phyloP scores from a whole-genome alignment of 2,888 invertebrate species.

The Galeruca laticollis region DNA sequence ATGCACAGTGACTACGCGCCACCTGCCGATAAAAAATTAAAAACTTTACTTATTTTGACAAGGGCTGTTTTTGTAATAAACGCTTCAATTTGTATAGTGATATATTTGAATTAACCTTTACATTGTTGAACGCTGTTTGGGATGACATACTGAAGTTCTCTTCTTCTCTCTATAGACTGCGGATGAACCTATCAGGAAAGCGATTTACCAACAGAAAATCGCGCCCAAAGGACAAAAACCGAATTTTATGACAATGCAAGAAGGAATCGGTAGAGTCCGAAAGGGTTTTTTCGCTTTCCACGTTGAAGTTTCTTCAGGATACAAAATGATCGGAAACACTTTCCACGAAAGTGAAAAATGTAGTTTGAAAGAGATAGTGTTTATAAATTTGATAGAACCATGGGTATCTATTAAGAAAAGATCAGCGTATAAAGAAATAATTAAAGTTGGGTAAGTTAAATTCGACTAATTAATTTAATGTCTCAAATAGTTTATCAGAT shows the following conservation, averaged over 20 bases:
- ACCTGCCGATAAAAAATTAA: too few species aligned
- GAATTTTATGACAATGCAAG: slow-evolving; percentile 71
- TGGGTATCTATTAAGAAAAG: slow-evolving; percentile 70
- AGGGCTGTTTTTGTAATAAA: too few species aligned
- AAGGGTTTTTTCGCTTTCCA: slow-evolving; percentile 77
- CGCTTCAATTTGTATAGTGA: too few species aligned
- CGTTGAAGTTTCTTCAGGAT: slow-evolving; percentile 75
- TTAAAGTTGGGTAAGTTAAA: slow-evolving; percentile 69
- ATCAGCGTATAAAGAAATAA: slow-evolving; percentile 69
- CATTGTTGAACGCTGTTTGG: too few species aligned
- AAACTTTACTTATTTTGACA: too few species aligned
- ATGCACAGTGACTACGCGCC: too few species aligned
- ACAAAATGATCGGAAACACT: slow-evolving; percentile 75
- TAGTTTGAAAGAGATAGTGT: slow-evolving; percentile 74
- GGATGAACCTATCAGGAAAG: slow-evolving; percentile 72
- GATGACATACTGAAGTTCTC: too few species aligned
- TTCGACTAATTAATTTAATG: background rate
- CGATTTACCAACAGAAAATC: slow-evolving; percentile 74
- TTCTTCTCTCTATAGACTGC: slow-evolving; percentile 69
- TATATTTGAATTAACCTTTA: too few species aligned
- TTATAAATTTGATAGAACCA: slow-evolving; percentile 70
- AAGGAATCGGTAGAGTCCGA: slow-evolving; percentile 72
- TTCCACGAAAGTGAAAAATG: slow-evolving; percentile 80
- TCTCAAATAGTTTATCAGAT: too few species aligned
- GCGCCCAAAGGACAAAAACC: slow-evolving; percentile 71